Conservation (phyloP, 2,888 invertebrate genomes). For the Archips crataeganus region DNA sequence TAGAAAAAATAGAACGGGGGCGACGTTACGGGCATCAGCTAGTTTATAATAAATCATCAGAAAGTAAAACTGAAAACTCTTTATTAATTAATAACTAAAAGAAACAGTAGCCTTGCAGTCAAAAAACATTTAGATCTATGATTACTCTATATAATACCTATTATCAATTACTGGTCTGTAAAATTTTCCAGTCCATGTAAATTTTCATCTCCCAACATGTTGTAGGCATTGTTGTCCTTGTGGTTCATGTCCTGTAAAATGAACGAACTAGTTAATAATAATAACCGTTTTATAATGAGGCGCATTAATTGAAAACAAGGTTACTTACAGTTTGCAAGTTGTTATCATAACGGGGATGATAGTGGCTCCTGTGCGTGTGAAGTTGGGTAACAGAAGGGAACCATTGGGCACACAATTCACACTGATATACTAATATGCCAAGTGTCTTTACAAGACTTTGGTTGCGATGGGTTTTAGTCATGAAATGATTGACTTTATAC, state of each 20-base stretch:
- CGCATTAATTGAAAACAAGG: background rate
- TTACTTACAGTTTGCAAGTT: constrained; percentile 57
- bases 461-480: constrained; percentile 63
- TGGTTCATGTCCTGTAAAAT: constrained; percentile 49
- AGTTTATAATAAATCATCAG: background rate
- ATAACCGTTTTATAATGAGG: background rate
- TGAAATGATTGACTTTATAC: constrained; percentile 76
- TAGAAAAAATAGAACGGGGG: too few relatives aligned
- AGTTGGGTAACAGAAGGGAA: constrained; percentile 63
- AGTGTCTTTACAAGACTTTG: constrained; percentile 52
- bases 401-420: constrained; percentile 75
- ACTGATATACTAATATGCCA: constrained; percentile 71
- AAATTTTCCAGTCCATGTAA: constrained; percentile 37
- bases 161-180: constrained; percentile 17
- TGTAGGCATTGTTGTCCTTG: constrained; percentile 49
- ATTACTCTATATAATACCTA: constrained; percentile 13
- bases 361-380: constrained; percentile 69
- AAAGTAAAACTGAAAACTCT: background rate
- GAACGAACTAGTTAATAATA: constrained; percentile 15
- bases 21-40: too few relatives aligned
- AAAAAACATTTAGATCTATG: constrained; percentile 13
- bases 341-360: constrained; percentile 64
- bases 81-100: constrained; percentile 23
- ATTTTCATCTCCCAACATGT: constrained; percentile 48
- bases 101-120: constrained; percentile 25